Base-by-base conservation (phyloP, 2,113 vertebrate genomes). In the Malurus alboscapulatus region DNA sequence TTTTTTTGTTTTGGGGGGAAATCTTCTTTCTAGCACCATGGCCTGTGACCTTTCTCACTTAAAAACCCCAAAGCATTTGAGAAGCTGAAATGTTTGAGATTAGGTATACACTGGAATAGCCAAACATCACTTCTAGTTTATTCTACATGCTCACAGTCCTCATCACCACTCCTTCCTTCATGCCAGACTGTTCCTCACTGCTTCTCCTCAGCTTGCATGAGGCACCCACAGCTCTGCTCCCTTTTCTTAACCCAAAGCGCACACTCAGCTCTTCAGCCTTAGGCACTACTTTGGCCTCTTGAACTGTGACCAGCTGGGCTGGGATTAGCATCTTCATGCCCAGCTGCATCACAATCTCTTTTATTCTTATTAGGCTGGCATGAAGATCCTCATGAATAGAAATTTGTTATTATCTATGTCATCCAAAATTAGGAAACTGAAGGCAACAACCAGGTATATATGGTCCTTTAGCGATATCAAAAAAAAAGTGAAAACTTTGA, bases 381-480 rank as follows among this genome's bases (percentile, higher is more conserved):
- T 88, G 19, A 82, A 71, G 21, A 22, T 59, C 2, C 6, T 25
- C 1, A 1, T 20, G 7, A 38, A 20, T 65, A 74, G 20, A 69
- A 71, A 42, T 58, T 54, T 51, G 3, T 53, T 77, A 42, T 18
- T 11, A 59, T 44, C 26, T 21, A 0, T 38, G 38, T 55, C 14
- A 74, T 59, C 11, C 21, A 51, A 81, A 74, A 72, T 6, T 17
- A 16, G 13, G 27, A 87, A 84, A 48, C 2, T 42, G 5, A 58
- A 81, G 9, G 42, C 6, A 54, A 24, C 5, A 3, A 26, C 3
- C 2, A 17, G 6, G 14, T 29, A 76, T 16, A n/a, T 61, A 32
- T 6, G 32, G 14, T 27, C 3, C 18, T 57, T 75, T n/a, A 16
- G 27, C 45, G 36, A 65, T 11, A 67, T 0, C 0, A 36, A 45